Percentiles rank a stretch among this genome's conserved stretches.
Conservation (phyloP, 1,140 invertebrate genomes). For the Megathymus violae region DNA sequence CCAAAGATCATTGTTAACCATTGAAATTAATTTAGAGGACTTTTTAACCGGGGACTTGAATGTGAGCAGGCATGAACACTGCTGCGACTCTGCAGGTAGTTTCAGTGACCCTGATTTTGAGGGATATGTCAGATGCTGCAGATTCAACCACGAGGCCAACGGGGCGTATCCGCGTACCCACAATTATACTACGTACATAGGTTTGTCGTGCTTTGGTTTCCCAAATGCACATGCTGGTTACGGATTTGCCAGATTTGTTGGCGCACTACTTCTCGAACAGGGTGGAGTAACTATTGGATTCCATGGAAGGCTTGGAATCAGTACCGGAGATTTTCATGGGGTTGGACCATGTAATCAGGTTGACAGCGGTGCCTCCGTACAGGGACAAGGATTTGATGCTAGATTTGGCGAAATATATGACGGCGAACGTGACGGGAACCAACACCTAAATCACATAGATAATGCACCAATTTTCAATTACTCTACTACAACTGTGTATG, state of each 20-base stretch:
- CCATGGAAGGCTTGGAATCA: neutral
- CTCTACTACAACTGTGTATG: neutral
- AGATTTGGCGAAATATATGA: neutral
- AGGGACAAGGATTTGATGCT: neutral
- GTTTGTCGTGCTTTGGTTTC: neutral
- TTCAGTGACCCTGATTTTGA: too few relatives aligned
- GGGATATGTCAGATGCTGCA: too few relatives aligned
- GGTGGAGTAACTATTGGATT: neutral
- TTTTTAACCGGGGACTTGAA: too few relatives aligned
- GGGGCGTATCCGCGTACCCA: too few relatives aligned
- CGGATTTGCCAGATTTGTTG: neutral
- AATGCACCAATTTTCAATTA: neutral
- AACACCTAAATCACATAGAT: neutral
- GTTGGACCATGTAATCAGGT: too few relatives aligned
- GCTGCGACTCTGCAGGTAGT: too few relatives aligned
- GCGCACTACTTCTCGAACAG: neutral
- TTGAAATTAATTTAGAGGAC: too few relatives aligned
- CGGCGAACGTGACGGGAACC: neutral
- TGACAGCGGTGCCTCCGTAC: neutral
- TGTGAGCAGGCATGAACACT: too few relatives aligned
- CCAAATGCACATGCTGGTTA: neutral
- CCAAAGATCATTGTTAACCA: too few relatives aligned
- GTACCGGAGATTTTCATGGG: neutral
- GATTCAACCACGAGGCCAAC: too few relatives aligned
- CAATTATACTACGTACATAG: too few relatives aligned